These are phyloP conservation scores for Triplophysa dalaica DNA, from an alignment of 2,113 vertebrate species.

Conservation along the genomic window DNA sequence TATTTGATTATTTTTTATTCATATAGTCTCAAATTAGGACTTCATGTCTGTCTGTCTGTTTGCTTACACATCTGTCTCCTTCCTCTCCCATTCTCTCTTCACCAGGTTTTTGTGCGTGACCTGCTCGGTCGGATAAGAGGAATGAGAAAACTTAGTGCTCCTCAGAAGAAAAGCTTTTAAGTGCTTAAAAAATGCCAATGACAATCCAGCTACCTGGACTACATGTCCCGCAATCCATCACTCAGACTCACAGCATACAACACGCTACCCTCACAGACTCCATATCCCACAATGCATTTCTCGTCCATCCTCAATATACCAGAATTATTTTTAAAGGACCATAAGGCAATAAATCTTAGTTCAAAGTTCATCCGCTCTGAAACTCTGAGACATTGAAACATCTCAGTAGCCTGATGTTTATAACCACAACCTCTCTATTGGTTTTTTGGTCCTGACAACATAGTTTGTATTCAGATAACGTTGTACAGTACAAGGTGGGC, in stretches of 20 bases:
- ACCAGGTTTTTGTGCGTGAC: constrained; percentile 91
- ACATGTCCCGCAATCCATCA: constrained; percentile 39
- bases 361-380: not conserved
- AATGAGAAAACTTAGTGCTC: constrained; percentile 94
- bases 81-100: constrained; percentile 36
- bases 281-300: not conserved
- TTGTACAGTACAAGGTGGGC: not conserved
- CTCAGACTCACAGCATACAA: not conserved
- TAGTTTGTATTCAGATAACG: not conserved
- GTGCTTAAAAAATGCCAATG: constrained; percentile 48
- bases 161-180: constrained; percentile 92
- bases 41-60: not conserved
- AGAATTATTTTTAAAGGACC: constrained; percentile 23
- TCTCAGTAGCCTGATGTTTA: not conserved
- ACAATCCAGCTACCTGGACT: constrained; percentile 44
- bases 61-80: not conserved
- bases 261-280: not conserved
- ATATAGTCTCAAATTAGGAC: no score
- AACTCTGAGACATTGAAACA: not conserved
- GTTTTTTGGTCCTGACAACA: not conserved
- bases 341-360: constrained; percentile 30
- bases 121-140: constrained; percentile 93
- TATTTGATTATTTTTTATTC: no score
- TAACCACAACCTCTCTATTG: not conserved
- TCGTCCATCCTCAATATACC: not conserved